phyloP scores from a whole-genome alignment of 2,797 vertebrate species.

The Enteromius treurensis region DNA sequence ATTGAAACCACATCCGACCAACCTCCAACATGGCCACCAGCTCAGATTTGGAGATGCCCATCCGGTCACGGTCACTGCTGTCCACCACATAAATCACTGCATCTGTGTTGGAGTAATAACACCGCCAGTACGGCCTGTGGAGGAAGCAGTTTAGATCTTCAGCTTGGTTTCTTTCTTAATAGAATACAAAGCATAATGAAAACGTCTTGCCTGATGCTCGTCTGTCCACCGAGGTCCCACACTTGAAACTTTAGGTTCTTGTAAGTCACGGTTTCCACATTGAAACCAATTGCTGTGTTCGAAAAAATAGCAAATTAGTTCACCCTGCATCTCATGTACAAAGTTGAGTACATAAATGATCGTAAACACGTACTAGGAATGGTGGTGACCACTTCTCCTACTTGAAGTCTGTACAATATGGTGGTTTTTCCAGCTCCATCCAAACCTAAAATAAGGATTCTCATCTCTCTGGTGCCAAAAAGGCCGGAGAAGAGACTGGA shows the following conservation, averaged over 20 bases:
- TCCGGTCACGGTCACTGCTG: constrained; percentile 97
- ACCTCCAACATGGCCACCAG: constrained; percentile 99
- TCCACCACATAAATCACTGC: constrained; percentile 98
- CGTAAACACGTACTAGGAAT: constrained; percentile 89
- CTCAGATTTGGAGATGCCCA: constrained; percentile 98
- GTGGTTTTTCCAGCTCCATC: constrained; percentile 98
- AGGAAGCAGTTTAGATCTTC: neutral
- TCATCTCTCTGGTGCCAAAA: constrained; percentile 97
- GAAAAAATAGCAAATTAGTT: neutral
- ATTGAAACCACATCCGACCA: constrained; percentile 35
- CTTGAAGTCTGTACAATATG: constrained; percentile 95
- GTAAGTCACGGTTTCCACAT: constrained; percentile 95
- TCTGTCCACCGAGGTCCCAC: constrained; percentile 98
- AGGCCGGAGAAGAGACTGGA: constrained; percentile 94
- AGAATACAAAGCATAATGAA: neutral
- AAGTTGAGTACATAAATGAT: neutral
- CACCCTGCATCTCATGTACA: neutral
- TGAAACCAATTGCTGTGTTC: constrained; percentile 95
- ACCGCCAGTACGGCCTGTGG: constrained; percentile 94
- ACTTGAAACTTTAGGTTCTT: constrained; percentile 98
- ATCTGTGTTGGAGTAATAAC: constrained; percentile 98
- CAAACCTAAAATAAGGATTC: constrained; percentile 95
- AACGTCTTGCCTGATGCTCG: constrained; percentile 90
- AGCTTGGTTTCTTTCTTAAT: neutral
- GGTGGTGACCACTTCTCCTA: constrained; percentile 98